Evolutionary conservation across 2,888 invertebrate genomes (phyloP), one percentile per base, ranked within the genome.

Genomic region (Hypolimnas misippus): DNA sequence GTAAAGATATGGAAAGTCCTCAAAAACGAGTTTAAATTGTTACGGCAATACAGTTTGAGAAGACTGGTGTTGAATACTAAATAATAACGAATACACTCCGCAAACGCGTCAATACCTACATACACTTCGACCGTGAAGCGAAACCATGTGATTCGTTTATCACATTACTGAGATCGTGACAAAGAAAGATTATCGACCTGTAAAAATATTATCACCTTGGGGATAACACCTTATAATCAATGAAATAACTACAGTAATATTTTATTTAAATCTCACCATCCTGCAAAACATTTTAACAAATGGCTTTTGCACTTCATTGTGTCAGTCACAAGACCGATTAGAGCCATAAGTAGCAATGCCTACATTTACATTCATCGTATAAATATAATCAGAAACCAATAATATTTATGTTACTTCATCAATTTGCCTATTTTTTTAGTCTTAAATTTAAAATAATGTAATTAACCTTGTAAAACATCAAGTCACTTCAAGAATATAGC

Each of bases 101-200:
- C n/a, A 31, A 56, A 25, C 49, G 58, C 63, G 44, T 63, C 49
- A 66, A 57, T 67, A 59, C 59, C 60, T 68, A 63, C 66, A 58
- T 68, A 63, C 66, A 58, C 55, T 55, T 55, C 21, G 68, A 57
- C 69, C 69, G 59, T 70, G 70, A 73, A 68, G 70, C 63, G 35
- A 68, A 67, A 68, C 69, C 85, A 84, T 87, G 87, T 87, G 87
- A 88, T 83, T 70, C 65, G 71, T 79, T 87, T 85, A 87, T 86
- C 87, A 82, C 78, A 78, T 77, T 75, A 76, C 68, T 60, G 70
- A 79, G 77, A 82, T 84, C 83, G 82, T 87, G 86, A 84, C 84
- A 81, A 78, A 75, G 69, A 71, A 62, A 87, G 80, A 86, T 87
- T 83, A 86, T 80, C 79, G 73, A 68, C 74, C 68, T 70, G 63